phyloP scores from a whole-genome alignment of 2,888 invertebrate species.

The Eretmocerus hayati region DNA sequence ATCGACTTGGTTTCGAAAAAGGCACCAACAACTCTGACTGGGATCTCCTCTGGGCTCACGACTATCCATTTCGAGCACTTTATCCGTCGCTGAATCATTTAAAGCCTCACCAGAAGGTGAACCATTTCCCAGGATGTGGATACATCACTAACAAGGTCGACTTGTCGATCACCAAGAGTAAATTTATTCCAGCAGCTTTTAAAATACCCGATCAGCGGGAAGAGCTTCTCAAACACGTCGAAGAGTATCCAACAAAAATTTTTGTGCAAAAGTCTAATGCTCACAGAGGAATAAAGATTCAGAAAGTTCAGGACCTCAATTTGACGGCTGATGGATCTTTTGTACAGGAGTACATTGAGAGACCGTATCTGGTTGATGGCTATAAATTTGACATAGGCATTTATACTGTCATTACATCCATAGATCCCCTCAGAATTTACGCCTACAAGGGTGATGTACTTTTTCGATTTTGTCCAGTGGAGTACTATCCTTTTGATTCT shows the following conservation, averaged over 20 bases:
- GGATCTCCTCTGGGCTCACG: constrained; percentile 90
- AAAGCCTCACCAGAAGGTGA: constrained; percentile 71
- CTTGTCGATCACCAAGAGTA: constrained; percentile 70
- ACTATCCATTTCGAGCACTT: constrained; percentile 73
- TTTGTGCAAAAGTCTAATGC: constrained; percentile 91
- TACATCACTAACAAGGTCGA: constrained; percentile 89
- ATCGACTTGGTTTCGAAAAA: constrained; percentile 66
- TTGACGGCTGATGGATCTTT: constrained; percentile 67
- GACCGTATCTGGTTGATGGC: constrained; percentile 84
- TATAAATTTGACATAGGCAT: constrained; percentile 96
- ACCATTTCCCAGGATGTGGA: constrained; percentile 92
- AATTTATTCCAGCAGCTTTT: constrained; percentile 82
- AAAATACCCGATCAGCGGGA: constrained; percentile 71
- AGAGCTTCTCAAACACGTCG: constrained; percentile 62
- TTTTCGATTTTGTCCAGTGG: constrained; percentile 81
- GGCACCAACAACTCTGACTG: constrained; percentile 57
- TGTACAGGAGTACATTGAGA: constrained; percentile 84
- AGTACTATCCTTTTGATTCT: constrained; percentile 86
- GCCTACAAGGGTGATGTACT: constrained; percentile 84
- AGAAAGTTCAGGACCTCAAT: constrained; percentile 63
- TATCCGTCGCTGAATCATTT: constrained; percentile 54
- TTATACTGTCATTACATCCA: constrained; percentile 84
- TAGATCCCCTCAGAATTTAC: constrained; percentile 84
- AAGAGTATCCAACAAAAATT: constrained; percentile 58
- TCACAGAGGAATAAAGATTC: constrained; percentile 80